Evolutionary conservation across 2,113 vertebrate species (phyloP).

Genomic region (Heptranchias perlo): DNA sequence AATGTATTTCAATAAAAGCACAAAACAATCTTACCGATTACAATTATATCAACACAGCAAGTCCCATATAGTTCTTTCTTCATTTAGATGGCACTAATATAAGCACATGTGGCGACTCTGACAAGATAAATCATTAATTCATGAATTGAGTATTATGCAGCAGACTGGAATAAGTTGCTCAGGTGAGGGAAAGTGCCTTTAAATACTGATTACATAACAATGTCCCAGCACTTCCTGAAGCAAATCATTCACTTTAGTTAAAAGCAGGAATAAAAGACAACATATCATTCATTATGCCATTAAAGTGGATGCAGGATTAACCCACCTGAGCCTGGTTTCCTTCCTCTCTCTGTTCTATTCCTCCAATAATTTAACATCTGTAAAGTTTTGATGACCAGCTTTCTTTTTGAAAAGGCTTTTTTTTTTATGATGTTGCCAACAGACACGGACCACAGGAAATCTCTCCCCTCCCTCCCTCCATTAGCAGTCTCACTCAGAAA

Average conservation of each 20-base stretch:
- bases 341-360: background rate
- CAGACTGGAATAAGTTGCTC: background rate
- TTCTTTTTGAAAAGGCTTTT: background rate
- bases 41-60: conserved; percentile 71
- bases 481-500: background rate
- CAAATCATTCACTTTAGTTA: background rate
- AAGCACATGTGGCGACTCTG: conserved; percentile 62
- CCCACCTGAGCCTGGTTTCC: background rate
- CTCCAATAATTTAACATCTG: background rate
- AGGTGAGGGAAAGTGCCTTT: background rate
- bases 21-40: conserved; percentile 57
- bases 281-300: background rate
- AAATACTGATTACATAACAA: background rate
- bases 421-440: background rate
- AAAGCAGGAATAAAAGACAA: background rate
- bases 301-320: background rate
- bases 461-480: background rate
- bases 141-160: background rate
- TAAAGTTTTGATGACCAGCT: background rate
- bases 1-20: background rate
- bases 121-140: conserved; percentile 43
- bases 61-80: conserved; percentile 52
- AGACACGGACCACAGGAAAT: background rate
- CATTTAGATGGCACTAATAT: conserved; percentile 62
- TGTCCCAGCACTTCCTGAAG: background rate